A percentile compares a stretch with the other conserved stretches of the same genome.
These are phyloP conservation scores for Distichodus sexfasciatus DNA, from an alignment of 2,797 vertebrate genomes.

Conservation along the genomic window DNA sequence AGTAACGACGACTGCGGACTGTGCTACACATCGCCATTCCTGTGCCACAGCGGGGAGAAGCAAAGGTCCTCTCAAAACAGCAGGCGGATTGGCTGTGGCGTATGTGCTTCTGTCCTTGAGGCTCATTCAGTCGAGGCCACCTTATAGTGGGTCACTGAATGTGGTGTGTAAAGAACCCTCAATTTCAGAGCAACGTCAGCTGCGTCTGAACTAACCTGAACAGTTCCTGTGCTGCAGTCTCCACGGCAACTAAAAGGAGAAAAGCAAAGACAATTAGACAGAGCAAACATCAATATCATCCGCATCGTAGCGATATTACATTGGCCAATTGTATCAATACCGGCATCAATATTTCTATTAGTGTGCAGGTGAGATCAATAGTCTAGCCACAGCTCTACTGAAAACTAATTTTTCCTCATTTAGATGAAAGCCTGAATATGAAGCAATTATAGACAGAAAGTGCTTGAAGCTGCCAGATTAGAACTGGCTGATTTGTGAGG, in stretches of 20 bases:
- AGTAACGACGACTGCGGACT: too few relatives aligned
- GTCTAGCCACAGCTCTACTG: slow-evolving; percentile 9
- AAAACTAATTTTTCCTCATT: slow-evolving; percentile 9
- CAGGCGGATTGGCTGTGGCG: not conserved
- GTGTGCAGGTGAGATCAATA: slow-evolving; percentile 24
- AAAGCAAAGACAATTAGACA: slow-evolving; percentile 16
- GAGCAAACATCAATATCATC: slow-evolving; percentile 25
- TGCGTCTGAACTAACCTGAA: slow-evolving; percentile 87
- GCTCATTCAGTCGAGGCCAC: not conserved
- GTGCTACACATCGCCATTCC: slow-evolving; percentile 12
- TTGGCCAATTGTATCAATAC: slow-evolving; percentile 23
- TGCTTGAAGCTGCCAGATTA: not conserved
- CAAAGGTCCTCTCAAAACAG: not conserved
- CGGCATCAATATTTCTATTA: not conserved
- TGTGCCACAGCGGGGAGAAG: not conserved
- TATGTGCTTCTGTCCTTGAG: slow-evolving; percentile 1
- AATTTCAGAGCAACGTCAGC: not conserved
- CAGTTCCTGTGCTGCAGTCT: slow-evolving; percentile 90
- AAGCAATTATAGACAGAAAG: slow-evolving; percentile 20
- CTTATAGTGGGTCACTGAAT: slow-evolving; percentile 45
- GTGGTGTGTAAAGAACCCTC: slow-evolving; percentile 27
- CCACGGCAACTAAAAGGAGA: slow-evolving; percentile 81
- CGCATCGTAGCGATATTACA: slow-evolving; percentile 23
- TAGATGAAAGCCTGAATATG: slow-evolving; percentile 8
- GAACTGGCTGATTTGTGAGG: not conserved